Conservation (phyloP, 2,888 invertebrate genomes). For the Laspeyria flexula region DNA sequence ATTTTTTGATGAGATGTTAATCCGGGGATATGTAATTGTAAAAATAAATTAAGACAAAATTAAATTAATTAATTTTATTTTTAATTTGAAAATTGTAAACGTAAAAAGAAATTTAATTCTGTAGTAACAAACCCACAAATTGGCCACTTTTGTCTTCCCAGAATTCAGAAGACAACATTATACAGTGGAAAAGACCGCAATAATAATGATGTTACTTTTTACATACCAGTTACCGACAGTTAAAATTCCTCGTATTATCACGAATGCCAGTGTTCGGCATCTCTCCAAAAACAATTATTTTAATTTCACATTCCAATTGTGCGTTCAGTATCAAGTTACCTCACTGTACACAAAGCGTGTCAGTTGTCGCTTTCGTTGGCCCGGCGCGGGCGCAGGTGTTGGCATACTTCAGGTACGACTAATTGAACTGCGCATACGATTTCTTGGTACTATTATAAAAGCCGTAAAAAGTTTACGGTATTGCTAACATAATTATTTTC, state of each 20-base stretch:
- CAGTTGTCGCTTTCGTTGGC: constrained; percentile 52
- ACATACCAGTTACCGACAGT: not conserved
- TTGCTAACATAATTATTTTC: not conserved
- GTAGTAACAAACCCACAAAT: not conserved
- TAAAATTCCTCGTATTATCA: not conserved
- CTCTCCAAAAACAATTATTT: not conserved
- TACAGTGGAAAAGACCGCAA: not conserved
- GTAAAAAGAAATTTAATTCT: too few species aligned
- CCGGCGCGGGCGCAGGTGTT: constrained; percentile 38
- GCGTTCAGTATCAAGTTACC: constrained; percentile 26
- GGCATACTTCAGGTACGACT: constrained; percentile 27
- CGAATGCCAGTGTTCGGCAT: not conserved
- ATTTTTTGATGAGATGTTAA: too few species aligned
- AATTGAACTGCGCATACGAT: constrained; percentile 6
- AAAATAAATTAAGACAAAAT: not conserved
- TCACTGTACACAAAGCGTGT: constrained; percentile 39
- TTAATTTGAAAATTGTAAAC: too few species aligned
- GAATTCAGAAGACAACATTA: too few species aligned
- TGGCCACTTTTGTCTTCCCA: too few species aligned
- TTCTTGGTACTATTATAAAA: constrained; percentile 1
- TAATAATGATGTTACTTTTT: not conserved
- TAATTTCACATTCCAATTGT: constrained; percentile 3
- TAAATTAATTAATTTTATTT: not conserved
- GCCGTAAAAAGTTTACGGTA: too few species aligned
- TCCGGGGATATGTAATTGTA: too few species aligned